phyloP scores from a whole-genome alignment of 2,797 vertebrate genomes.

The Urocyon cinereoargenteus region DNA sequence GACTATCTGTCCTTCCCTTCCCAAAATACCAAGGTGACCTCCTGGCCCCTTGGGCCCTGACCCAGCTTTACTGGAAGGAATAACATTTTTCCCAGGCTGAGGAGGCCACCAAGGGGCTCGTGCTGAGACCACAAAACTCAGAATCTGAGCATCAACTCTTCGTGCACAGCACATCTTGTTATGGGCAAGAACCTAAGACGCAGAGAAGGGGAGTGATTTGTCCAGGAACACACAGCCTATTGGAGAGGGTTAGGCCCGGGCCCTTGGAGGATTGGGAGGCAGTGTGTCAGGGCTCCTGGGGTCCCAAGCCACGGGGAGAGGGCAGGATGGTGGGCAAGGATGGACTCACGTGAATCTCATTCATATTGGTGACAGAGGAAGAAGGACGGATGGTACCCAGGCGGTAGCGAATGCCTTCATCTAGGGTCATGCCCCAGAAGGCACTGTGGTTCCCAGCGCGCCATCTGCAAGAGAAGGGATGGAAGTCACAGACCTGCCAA shows the following conservation, averaged over 20 bases:
- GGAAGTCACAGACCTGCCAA: not conserved
- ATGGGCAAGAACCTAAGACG: not conserved
- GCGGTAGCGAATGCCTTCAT: conserved; percentile 94
- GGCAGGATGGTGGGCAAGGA: not conserved
- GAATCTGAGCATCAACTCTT: not conserved
- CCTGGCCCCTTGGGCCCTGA: conserved; percentile 66
- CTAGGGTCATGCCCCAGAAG: conserved; percentile 96
- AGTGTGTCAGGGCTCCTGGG: not conserved
- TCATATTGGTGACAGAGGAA: conserved; percentile 96
- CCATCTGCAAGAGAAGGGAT: conserved; percentile 90
- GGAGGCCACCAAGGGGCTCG: not conserved
- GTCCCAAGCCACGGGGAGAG: not conserved
- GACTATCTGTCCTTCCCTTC: conserved; percentile 67
- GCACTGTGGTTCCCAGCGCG: conserved; percentile 95
- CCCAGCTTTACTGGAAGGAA: conserved; percentile 62
- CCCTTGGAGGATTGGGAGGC: not conserved
- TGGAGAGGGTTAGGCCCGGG: not conserved
- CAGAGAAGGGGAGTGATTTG: conserved; percentile 14
- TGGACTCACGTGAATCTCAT: conserved; percentile 94
- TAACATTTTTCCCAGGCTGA: conserved; percentile 78
- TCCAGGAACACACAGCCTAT: not conserved
- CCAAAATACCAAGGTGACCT: conserved; percentile 80
- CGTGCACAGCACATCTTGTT: not conserved
- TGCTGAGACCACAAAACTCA: not conserved
- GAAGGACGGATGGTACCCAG: conserved; percentile 95